A percentile compares a stretch with the other conserved stretches of the same genome.
Conservation (phyloP, 1,140 invertebrate genomes). For the Aphaenogaster ashmeadi region DNA sequence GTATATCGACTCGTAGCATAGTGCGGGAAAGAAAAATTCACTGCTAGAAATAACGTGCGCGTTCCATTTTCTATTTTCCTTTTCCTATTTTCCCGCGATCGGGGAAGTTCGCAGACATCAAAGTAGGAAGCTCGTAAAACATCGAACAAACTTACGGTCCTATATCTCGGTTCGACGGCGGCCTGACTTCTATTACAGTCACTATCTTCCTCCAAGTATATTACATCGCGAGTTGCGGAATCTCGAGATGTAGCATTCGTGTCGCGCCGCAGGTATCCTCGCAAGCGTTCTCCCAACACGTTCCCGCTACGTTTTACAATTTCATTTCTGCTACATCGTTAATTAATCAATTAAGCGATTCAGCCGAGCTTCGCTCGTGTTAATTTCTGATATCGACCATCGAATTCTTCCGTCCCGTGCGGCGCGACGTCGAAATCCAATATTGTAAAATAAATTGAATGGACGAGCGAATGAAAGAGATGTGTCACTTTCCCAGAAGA, state of each 20-base stretch:
- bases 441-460: slow-evolving; percentile 48
- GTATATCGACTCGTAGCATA: background rate
- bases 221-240: slow-evolving; percentile 45
- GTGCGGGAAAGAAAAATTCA: background rate
- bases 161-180: slow-evolving; percentile 20
- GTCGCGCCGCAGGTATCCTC: background rate
- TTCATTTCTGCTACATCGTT: background rate
- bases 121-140: slow-evolving; percentile 59
- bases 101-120: slow-evolving; percentile 43
- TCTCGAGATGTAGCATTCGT: slow-evolving; percentile 23
- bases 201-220: slow-evolving; percentile 25
- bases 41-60: slow-evolving; percentile 1
- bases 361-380: slow-evolving; percentile 32
- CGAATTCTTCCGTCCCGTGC: slow-evolving; percentile 29
- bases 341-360: slow-evolving; percentile 52
- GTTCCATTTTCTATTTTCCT: slow-evolving; percentile 16
- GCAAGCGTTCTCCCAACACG: background rate
- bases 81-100: slow-evolving; percentile 2
- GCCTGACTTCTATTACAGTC: slow-evolving; percentile 46
- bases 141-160: slow-evolving; percentile 46
- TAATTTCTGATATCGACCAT: slow-evolving; percentile 50
- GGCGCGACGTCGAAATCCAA: slow-evolving; percentile 29
- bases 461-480: slow-evolving; percentile 24
- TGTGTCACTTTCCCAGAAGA: slow-evolving; percentile 8
- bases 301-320: background rate